phyloP scores from a whole-genome alignment of 2,797 vertebrate genomes.

The Rhyacichthys aspro region DNA sequence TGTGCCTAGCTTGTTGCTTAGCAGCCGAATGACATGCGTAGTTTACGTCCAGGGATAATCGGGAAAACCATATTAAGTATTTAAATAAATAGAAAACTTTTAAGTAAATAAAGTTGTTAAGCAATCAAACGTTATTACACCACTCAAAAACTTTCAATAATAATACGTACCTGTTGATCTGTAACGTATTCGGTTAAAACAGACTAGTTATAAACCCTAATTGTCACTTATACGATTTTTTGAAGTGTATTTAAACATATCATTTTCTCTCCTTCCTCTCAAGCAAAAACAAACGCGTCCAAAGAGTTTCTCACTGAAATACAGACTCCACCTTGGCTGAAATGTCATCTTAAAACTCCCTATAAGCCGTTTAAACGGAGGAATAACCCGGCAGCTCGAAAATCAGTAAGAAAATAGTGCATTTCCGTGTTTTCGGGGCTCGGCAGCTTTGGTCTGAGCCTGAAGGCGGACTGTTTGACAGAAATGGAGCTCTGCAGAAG shows the following conservation, averaged over 20 bases:
- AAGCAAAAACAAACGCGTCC: background rate
- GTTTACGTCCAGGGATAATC: background rate
- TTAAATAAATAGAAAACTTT: background rate
- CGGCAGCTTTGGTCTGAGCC: slow-evolving; percentile 63
- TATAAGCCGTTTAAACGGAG: background rate
- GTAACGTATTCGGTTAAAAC: no score
- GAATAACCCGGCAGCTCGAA: background rate
- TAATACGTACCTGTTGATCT: no score
- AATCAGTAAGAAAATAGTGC: background rate
- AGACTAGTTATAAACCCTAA: no score
- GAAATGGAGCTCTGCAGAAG: slow-evolving; percentile 25
- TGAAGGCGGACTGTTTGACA: slow-evolving; percentile 62
- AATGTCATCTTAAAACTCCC: background rate
- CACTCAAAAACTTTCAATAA: no score
- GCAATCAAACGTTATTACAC: no score
- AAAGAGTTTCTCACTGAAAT: background rate
- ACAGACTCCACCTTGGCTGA: background rate
- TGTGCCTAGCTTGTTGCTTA: slow-evolving; percentile 61
- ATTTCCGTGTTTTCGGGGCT: slow-evolving; percentile 33
- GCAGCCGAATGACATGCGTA: slow-evolving; percentile 50
- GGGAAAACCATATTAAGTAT: background rate
- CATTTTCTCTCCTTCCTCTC: background rate
- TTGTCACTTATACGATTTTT: background rate
- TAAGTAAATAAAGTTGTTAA: background rate
- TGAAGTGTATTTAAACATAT: background rate